phyloP scores from a whole-genome alignment of 2,888 invertebrate genomes.

The Schizotus pectinicornis region DNA sequence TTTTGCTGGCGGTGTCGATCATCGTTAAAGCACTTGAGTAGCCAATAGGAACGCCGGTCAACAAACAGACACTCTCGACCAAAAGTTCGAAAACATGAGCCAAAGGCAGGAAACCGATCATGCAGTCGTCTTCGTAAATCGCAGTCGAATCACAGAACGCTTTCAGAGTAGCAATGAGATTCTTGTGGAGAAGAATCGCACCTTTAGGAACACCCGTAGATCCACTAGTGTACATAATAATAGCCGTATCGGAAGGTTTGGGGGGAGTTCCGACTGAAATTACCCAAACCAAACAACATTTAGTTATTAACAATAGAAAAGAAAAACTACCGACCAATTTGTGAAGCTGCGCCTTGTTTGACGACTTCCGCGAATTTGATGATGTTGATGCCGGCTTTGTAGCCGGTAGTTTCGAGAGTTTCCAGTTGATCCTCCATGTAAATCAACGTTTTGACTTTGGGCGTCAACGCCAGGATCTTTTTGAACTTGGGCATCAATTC shows the following conservation, averaged over 20 bases:
- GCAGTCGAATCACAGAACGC: slow-evolving; percentile 80
- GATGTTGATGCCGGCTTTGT: slow-evolving; percentile 74
- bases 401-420: slow-evolving; percentile 71
- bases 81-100: slow-evolving; percentile 97
- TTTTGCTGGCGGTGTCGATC: slow-evolving; percentile 92
- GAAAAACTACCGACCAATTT: slow-evolving; percentile 55
- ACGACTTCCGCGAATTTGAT: slow-evolving; percentile 77
- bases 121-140: slow-evolving; percentile 76
- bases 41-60: slow-evolving; percentile 90
- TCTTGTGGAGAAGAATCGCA: slow-evolving; percentile 80
- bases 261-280: slow-evolving; percentile 60
- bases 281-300: background rate
- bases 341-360: slow-evolving; percentile 59
- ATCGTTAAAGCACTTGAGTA: slow-evolving; percentile 96
- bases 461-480: slow-evolving; percentile 73
- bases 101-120: slow-evolving; percentile 94
- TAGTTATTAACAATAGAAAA: background rate
- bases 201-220: slow-evolving; percentile 97
- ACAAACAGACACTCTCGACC: slow-evolving; percentile 84
- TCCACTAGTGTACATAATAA: slow-evolving; percentile 99
- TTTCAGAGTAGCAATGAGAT: slow-evolving; percentile 80
- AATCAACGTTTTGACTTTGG: slow-evolving; percentile 78
- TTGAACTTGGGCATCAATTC: slow-evolving; percentile 92
- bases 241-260: slow-evolving; percentile 80
- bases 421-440: slow-evolving; percentile 90